phyloP scores from a whole-genome alignment of 35 echinoderm and acorn worm species.

The Diadema setosum region DNA sequence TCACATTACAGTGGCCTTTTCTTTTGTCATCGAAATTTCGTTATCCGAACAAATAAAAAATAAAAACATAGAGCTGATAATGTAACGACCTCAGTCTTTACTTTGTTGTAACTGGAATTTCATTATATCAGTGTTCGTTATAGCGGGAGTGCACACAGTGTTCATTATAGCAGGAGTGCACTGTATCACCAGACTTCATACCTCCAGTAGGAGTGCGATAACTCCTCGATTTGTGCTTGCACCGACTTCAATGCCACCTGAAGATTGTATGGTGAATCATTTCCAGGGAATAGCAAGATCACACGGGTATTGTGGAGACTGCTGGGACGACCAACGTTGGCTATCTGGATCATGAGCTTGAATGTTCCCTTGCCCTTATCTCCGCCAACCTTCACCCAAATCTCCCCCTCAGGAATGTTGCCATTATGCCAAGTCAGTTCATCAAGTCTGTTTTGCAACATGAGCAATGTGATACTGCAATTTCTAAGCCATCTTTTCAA shows the following conservation, averaged over 20 bases:
- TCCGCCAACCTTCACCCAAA: constrained; percentile 11
- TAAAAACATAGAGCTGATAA: too few relatives aligned
- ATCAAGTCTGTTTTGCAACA: neutral
- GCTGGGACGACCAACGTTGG: neutral
- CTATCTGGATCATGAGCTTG: neutral
- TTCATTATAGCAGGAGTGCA: too few relatives aligned
- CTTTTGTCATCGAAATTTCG: too few relatives aligned
- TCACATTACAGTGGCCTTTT: too few relatives aligned
- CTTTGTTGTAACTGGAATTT: too few relatives aligned
- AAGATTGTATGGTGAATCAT: neutral
- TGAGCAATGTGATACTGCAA: too few relatives aligned
- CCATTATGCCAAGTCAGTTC: constrained; percentile 15
- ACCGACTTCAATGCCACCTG: neutral
- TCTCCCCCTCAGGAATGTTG: neutral
- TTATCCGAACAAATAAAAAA: too few relatives aligned
- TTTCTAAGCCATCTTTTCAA: too few relatives aligned
- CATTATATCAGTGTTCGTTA: too few relatives aligned
- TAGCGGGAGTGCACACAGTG: too few relatives aligned
- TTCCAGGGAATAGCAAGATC: neutral
- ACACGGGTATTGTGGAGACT: neutral
- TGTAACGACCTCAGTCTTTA: too few relatives aligned
- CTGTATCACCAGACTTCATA: too few relatives aligned
- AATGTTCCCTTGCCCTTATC: constrained; percentile 14
- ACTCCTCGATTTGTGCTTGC: neutral
- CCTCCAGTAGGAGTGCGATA: neutral